A percentile compares a stretch with the other conserved stretches of the same genome.
These are phyloP conservation scores for Andrena fulva DNA, from an alignment of 2,888 invertebrate genomes.

Conservation along the genomic window DNA sequence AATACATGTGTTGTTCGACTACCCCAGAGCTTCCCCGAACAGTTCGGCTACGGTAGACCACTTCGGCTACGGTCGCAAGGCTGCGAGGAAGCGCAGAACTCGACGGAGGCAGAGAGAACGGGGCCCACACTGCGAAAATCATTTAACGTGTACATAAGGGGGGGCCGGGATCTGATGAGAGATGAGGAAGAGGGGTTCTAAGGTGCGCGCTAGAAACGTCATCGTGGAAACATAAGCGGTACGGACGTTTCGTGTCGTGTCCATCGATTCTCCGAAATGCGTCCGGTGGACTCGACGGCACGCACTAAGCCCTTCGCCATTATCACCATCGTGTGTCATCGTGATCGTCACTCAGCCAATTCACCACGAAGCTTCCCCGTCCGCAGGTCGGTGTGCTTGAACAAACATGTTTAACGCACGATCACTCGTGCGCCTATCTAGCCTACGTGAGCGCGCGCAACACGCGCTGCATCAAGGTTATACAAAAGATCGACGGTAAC, in stretches of 20 bases:
- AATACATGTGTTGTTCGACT: neutral
- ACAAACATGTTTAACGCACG: constrained; percentile 18
- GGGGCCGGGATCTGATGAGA: constrained; percentile 21
- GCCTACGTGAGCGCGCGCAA: neutral
- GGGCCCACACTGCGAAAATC: constrained; percentile 49
- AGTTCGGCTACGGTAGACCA: no score
- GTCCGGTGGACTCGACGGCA: constrained; percentile 75
- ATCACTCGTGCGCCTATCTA: neutral
- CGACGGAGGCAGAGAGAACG: constrained; percentile 50
- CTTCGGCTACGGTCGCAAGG: neutral
- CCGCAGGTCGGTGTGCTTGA: constrained; percentile 37
- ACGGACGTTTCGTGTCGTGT: constrained; percentile 44
- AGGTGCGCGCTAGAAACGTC: constrained; percentile 75
- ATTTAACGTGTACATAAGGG: constrained; percentile 45
- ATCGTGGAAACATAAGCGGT: constrained; percentile 58
- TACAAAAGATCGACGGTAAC: neutral
- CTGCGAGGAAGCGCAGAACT: constrained; percentile 18
- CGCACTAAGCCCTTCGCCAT: constrained; percentile 52
- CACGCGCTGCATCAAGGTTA: neutral
- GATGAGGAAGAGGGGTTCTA: constrained; percentile 37
- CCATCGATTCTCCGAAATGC: constrained; percentile 78
- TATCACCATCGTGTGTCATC: neutral
- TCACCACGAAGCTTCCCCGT: constrained; percentile 34
- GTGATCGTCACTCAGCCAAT: constrained; percentile 44
- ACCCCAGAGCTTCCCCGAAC: neutral